Conservation (phyloP, 2,113 vertebrate species). For the Motacilla alba region DNA sequence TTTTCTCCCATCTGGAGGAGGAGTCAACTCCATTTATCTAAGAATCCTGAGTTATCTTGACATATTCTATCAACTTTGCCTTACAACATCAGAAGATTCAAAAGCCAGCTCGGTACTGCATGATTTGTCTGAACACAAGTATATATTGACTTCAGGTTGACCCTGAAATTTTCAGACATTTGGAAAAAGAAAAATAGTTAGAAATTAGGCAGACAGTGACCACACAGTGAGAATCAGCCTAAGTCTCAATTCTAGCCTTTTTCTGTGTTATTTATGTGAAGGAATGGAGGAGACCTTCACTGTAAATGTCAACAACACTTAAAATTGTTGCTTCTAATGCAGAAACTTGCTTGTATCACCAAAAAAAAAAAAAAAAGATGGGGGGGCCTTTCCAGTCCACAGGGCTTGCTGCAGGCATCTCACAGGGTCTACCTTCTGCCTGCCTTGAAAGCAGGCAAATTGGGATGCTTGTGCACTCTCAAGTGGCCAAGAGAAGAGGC, state of each 20-base stretch:
- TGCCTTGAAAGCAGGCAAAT: background rate
- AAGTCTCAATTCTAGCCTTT: background rate
- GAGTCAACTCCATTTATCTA: conserved; percentile 1
- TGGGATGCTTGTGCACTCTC: background rate
- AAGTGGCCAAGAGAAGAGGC: background rate
- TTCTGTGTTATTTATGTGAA: conserved; percentile 24
- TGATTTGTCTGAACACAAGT: background rate
- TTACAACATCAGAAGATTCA: background rate
- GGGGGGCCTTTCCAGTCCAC: background rate
- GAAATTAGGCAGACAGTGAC: conserved; percentile 26
- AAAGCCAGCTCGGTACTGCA: background rate
- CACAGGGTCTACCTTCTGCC: background rate
- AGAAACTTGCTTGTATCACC: background rate
- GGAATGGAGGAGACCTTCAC: background rate
- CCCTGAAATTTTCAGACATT: conserved; percentile 28
- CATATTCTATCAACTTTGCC: background rate
- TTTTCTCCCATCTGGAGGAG: background rate
- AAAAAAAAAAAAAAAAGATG: background rate
- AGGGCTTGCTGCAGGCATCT: background rate
- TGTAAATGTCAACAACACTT: conserved; percentile 36
- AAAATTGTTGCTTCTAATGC: background rate
- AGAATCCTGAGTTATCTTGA: conserved; percentile 3
- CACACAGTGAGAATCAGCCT: conserved; percentile 42
- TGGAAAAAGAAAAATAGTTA: conserved; percentile 22
- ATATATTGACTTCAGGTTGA: conserved; percentile 34